Conservation (phyloP, 2,113 vertebrate genomes). For the Pionites leucogaster region DNA sequence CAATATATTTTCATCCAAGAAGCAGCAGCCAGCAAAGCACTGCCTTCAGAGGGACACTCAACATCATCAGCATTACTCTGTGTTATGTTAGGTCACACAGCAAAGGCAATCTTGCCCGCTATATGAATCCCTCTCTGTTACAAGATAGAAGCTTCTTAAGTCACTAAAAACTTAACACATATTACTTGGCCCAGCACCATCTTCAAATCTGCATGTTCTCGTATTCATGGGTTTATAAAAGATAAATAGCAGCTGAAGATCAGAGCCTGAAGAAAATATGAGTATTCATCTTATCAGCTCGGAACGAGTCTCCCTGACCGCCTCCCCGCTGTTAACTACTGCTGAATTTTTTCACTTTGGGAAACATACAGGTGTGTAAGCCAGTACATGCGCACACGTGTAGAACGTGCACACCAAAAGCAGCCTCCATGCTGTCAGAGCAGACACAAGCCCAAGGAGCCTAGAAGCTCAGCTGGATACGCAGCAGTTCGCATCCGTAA, state of each 20-base stretch:
- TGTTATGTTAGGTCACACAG: neutral
- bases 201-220: constrained; percentile 49
- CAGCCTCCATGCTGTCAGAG: constrained; percentile 23
- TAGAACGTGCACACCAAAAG: neutral
- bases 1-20: constrained; percentile 49
- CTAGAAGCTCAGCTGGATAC: neutral
- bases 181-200: constrained; percentile 64
- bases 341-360: neutral
- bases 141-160: constrained; percentile 53
- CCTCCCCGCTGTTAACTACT: neutral
- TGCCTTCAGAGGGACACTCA: constrained; percentile 23
- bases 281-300: neutral
- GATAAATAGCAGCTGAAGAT: constrained; percentile 48
- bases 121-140: constrained; percentile 19
- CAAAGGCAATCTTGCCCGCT: neutral
- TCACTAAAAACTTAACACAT: constrained; percentile 46
- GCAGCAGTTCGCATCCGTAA: neutral
- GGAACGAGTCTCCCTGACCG: neutral
- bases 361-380: neutral
- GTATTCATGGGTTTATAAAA: constrained; percentile 24
- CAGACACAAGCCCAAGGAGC: constrained; percentile 7
- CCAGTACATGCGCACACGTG: neutral
- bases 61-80: neutral
- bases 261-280: constrained; percentile 46
- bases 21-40: constrained; percentile 61